Evolutionary conservation across 2,888 invertebrate species (phyloP).

Genomic region (Drosophila helvetica): DNA sequence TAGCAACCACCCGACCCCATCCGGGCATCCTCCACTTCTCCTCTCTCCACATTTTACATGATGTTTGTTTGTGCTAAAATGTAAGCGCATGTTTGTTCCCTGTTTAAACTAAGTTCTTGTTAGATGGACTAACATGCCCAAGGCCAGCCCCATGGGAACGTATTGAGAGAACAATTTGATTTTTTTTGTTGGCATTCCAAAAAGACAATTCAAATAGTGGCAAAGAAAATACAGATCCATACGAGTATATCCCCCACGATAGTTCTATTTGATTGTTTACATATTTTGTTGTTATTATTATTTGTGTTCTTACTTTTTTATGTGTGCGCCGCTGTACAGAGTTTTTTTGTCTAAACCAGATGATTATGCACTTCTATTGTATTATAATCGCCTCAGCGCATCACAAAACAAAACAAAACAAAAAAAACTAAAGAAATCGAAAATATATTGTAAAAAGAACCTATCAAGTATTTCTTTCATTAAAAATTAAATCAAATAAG

Average conservation of each 20-base stretch:
- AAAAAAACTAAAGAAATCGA: constrained; percentile 32
- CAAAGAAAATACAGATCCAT: constrained; percentile 38
- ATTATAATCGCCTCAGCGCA: constrained; percentile 64
- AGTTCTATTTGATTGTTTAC: constrained; percentile 54
- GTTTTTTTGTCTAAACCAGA: constrained; percentile 48
- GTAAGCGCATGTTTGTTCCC: constrained; percentile 64
- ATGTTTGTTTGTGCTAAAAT: constrained; percentile 66
- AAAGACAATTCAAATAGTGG: constrained; percentile 37
- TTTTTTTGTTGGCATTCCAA: constrained; percentile 71
- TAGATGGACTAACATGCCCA: constrained; percentile 27
- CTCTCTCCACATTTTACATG: constrained; percentile 43
- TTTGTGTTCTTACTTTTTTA: constrained; percentile 51
- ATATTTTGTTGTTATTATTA: constrained; percentile 68
- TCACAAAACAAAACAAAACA: constrained; percentile 21
- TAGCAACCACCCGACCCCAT: constrained; percentile 13
- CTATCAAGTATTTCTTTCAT: constrained; percentile 71
- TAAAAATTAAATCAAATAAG: constrained; percentile 40
- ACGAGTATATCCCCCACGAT: constrained; percentile 12
- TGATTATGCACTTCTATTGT: constrained; percentile 56
- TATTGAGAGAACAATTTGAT: constrained; percentile 50
- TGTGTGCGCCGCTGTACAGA: constrained; percentile 68
- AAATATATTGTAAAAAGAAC: constrained; percentile 51
- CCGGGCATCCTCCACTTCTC: constrained; percentile 32
- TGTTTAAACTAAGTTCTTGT: constrained; percentile 64
- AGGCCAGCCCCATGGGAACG: constrained; percentile 29